Percentiles rank a stretch among this genome's conserved stretches.
These are phyloP conservation scores for Eupelmus urozonus DNA, from an alignment of 2,888 invertebrate species.

Conservation along the genomic window DNA sequence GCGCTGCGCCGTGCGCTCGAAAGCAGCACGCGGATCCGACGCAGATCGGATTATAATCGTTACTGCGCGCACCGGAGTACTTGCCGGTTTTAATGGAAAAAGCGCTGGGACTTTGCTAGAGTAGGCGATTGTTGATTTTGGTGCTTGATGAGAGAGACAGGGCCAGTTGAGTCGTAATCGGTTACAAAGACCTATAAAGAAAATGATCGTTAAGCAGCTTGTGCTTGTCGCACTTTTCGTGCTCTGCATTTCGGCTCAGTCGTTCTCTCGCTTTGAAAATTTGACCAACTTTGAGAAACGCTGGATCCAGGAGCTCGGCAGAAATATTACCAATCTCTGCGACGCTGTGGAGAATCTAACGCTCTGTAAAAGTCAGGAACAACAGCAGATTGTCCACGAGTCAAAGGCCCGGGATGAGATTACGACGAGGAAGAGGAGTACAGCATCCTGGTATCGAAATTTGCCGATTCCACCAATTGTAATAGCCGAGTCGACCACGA, in stretches of 20 bases:
- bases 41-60: too few relatives aligned
- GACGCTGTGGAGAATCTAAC: background rate
- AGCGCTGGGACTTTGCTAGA: too few relatives aligned
- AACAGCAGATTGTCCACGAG: background rate
- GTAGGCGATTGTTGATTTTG: too few relatives aligned
- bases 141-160: too few relatives aligned
- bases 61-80: background rate
- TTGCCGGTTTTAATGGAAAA: too few relatives aligned
- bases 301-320: slow-evolving; percentile 5
- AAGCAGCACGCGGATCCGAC: too few relatives aligned
- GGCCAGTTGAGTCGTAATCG: too few relatives aligned
- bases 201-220: too few relatives aligned
- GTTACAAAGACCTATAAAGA: too few relatives aligned
- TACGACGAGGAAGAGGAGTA: background rate
- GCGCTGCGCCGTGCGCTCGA: slow-evolving; percentile 13
- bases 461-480: slow-evolving; percentile 66
- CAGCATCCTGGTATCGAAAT: slow-evolving; percentile 62
- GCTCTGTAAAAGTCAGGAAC: background rate
- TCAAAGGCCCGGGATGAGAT: background rate
- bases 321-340: too few relatives aligned
- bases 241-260: background rate
- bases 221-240: background rate
- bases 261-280: background rate
- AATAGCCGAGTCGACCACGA: slow-evolving; percentile 62
- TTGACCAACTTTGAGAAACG: background rate